Evolutionary conservation across 2,888 invertebrate species (phyloP), one percentile per base, ranked within the genome.

Genomic region (Hesperia comma): DNA sequence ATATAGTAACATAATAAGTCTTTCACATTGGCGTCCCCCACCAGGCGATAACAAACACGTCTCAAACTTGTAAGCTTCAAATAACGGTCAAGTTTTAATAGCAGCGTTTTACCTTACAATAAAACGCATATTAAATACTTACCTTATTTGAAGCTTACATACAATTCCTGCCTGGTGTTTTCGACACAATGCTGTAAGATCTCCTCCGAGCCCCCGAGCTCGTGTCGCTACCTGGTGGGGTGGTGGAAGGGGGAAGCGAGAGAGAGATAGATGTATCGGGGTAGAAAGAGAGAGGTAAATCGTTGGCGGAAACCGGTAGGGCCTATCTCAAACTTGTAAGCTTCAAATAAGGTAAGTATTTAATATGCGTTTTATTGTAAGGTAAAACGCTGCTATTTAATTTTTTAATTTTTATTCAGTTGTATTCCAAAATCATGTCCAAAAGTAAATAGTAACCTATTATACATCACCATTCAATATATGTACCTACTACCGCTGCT

Each of bases 141-240:
- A 62, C 49, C 55, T 63, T 68, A 68, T 54, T 68, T 63, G 63
- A 58, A 63, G 68, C 58, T 62, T 68, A 62, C 49, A 60, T 62
- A 46, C 37, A 55, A 61, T 43, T 32, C 58, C 69, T 61, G 66
- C 64, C 67, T 67, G 67, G 61, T 66, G 55, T 26, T 43, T 21
- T 58, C 40, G 15, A 40, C 54, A 61, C 58, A 58, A 58, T 58
- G 46, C 17, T 61, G 15, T 15, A 43, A 15, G 6, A 43, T 43
- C 43, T 15, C 15, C 15, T 6, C 43, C 7, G 43, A 51, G 12
- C 21, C 14, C 17, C 14, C 21, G 21, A 51, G 12, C 21, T 19
- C 21, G 19, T 10, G 14, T 51, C 51, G 51, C 51, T 19, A 10
- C 51, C 21, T 51, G 51, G 19, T 19, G 51, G 21, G 51, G 49